Base-by-base conservation (phyloP, 2,888 invertebrate genomes). In the Pristionchus exspectatus region DNA sequence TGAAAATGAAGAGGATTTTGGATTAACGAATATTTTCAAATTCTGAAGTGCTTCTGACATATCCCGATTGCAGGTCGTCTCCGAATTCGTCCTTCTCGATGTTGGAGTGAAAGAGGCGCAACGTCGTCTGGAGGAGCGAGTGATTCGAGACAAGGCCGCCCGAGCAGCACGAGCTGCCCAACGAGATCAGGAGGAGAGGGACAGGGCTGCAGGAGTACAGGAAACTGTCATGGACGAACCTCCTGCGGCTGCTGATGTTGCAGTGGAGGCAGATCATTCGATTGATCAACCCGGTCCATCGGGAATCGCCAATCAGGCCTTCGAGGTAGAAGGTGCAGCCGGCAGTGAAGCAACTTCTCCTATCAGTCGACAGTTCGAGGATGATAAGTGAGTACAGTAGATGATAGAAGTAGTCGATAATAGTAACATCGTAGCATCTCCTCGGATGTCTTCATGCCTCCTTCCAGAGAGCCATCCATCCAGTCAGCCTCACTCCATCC, bases 391-490 rank as follows among this genome's bases (percentile, higher is more conserved):
- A 59, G 59, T 33, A 33, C 59, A 14, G 59, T 59, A 59, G n/a
- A 16, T 2, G 18, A 50, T 54, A 56, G 56, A 56, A 59, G 27
- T 83, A 44, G 33, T 56, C 9, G 33, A 85, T 85, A 85, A 30
- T 85, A 85, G 33, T 74, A 9, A 21, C 12, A 24, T 56, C 27
- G 59, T 59, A 74, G 87, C 69, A 27, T 88, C 18, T 88, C 87
- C 24, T 88, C 87, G 56, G 87, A 88, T 74, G 87, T 88, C 74
- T 88, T 88, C 69, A 50, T 87, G 27, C 38, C 66, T 18, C 33
- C 87, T 69, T 87, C 87, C 44, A 63, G 66, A 69, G 66, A 44
- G 87, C 50, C 66, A 44, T 69, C 87, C 44, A 44, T 87, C 59
- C 38, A 56, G 4, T 83, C 83, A 33, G 30, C 14, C n/a, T 7